phyloP scores from a whole-genome alignment of 2,113 vertebrate species.

The Prinia subflava region DNA sequence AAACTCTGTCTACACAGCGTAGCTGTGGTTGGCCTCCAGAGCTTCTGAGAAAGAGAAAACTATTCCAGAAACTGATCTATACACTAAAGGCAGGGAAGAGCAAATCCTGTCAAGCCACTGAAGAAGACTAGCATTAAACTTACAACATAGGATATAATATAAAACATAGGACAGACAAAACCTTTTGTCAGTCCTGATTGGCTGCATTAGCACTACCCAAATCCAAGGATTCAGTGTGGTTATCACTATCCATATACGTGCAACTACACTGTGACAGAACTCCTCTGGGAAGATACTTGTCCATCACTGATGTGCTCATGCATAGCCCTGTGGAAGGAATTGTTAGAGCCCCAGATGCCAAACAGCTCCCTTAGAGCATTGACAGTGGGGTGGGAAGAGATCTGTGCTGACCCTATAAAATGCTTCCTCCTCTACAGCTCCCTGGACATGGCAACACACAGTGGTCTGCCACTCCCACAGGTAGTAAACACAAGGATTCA shows the following conservation, averaged over 20 bases:
- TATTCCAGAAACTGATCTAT: neutral
- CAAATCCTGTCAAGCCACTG: neutral
- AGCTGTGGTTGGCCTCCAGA: neutral
- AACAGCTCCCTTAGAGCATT: neutral
- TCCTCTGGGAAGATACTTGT: neutral
- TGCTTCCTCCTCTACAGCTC: neutral
- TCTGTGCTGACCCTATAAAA: fast-evolving
- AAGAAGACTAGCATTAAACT: neutral
- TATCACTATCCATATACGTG: neutral
- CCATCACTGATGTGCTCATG: neutral
- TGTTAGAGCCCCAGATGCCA: fast-evolving
- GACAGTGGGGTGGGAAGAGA: neutral
- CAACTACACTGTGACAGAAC: neutral
- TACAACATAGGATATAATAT: neutral
- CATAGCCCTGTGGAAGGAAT: neutral
- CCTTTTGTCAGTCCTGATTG: neutral
- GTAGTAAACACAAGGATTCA: neutral
- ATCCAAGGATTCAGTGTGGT: neutral
- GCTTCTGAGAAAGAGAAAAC: neutral
- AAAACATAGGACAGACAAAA: neutral
- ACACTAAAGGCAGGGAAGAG: neutral
- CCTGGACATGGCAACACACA: neutral
- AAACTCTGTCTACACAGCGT: fast-evolving
- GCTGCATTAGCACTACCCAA: neutral
- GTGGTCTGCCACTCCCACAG: neutral